phyloP scores from a whole-genome alignment of 1,140 invertebrate species.

The Drosophila bocki region DNA sequence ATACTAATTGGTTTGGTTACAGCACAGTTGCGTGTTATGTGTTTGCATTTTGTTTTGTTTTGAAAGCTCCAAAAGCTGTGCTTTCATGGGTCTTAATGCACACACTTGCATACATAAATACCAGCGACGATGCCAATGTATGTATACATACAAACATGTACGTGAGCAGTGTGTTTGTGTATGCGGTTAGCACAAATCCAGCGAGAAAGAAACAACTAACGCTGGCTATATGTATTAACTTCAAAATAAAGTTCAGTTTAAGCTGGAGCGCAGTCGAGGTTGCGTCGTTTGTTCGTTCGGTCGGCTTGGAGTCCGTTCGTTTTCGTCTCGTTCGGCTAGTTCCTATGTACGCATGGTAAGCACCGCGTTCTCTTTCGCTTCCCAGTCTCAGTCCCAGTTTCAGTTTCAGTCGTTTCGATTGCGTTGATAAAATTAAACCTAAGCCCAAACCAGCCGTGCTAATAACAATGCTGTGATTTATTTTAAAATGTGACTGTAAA shows the following conservation, averaged over 20 bases:
- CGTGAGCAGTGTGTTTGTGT: slow-evolving; percentile 29
- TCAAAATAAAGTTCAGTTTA: slow-evolving; percentile 82
- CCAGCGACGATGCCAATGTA: slow-evolving; percentile 15
- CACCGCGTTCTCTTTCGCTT: slow-evolving; percentile 73
- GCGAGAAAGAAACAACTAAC: slow-evolving; percentile 50
- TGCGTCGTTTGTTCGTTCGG: slow-evolving; percentile 79
- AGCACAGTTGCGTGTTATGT: slow-evolving; percentile 79
- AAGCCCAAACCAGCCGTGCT: slow-evolving; percentile 16
- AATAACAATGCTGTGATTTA: slow-evolving; percentile 21
- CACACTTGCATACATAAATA: slow-evolving; percentile 17
- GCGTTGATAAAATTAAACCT: slow-evolving; percentile 29
- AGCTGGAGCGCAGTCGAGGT: slow-evolving; percentile 79
- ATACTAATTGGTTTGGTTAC: slow-evolving; percentile 81
- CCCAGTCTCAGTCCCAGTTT: slow-evolving; percentile 41
- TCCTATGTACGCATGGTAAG: slow-evolving; percentile 76
- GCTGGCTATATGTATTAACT: slow-evolving; percentile 69
- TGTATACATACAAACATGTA: too few relatives aligned
- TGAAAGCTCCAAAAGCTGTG: slow-evolving; percentile 79
- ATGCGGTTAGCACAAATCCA: slow-evolving; percentile 62
- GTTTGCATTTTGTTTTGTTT: slow-evolving; percentile 79
- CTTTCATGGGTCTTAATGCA: slow-evolving; percentile 64
- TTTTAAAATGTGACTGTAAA: slow-evolving; percentile 30
- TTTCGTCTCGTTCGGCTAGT: slow-evolving; percentile 64
- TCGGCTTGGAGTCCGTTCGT: slow-evolving; percentile 61
- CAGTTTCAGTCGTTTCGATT: slow-evolving; percentile 44